Base-by-base conservation (phyloP, 1,140 invertebrate species). In the Leptopilina clavipes region DNA sequence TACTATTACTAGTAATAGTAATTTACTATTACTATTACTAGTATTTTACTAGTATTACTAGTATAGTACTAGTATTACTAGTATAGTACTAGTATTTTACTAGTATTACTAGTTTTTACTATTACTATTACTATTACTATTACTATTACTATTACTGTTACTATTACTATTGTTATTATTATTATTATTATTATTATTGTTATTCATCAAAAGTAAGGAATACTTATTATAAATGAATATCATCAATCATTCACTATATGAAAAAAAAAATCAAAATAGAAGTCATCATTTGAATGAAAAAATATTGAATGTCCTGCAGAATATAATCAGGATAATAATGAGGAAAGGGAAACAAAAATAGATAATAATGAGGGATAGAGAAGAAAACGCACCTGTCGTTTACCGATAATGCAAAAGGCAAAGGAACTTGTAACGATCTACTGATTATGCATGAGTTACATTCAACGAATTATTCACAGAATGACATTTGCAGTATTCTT, bases 381-480 rank as follows among this genome's bases (percentile, higher is more conserved):
- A 65, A 65, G 59, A 31, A 12, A 12, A 18, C 12, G 25, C 59
- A 25, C 22, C 22, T 65, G 59, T 31, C 59, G 11, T 65, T 37
- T 25, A 12, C 5, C 59, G 22, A 65, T 65, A 31, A 65, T 31
- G 25, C 25, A 65, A 65, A n/a, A 37, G 25, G 25, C 25, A 22
- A 31, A 25, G 22, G 56, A 65, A 65, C 25, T 31, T 65, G 59
- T 37, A 65, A 65, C 56, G 22, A 31, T 65, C 25, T 65, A n/a
- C 59, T 31, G 59, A 65, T 22, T 65, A 65, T 37, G 11, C 59
- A 65, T 65, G n/a, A 65, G 11, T 65, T 65, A 65, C 11, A 65
- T 65, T 65, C 12, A 31, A 65, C 59, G 22, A 22, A 31, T 65
- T 65, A 22, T 59, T 65, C 48, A 52, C n/a, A 52, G n/a, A 52